Base-by-base conservation (phyloP, 1,140 invertebrate species). In the Neoseiulus cucumeris region DNA sequence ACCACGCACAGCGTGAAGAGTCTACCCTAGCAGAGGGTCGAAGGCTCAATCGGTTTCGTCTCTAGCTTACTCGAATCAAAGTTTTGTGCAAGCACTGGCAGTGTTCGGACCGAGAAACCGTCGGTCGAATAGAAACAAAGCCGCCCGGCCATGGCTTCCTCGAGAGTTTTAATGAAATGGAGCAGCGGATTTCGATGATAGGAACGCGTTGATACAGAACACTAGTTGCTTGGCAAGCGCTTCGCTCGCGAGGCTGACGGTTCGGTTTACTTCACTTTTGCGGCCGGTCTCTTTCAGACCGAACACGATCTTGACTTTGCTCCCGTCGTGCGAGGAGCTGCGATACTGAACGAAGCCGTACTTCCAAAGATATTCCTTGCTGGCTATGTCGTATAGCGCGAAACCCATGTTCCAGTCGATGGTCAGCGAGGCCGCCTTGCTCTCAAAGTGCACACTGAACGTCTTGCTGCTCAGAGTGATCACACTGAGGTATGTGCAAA, bases 331-430 rank as follows among this genome's bases (percentile, higher is more conserved):
- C 25, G 25, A 17, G 17, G 25, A 29, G 51, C 51, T 59, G 14
- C 51, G 51, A 25, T 59, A 59, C 51, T 59, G 51, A 17, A 25
- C 51, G 22, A 59, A 59, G 14, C 51, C 51, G 51, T 59, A 59
- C 22, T 59, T 59, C 51, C 51, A 59, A 17, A 59, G 51, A 20
- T 59, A 59, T 20, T 59, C 51, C 51, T 59, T 59, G 22, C 51
- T 59, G 25, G 51, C 51, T 2, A 59, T 59, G 33, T 59, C 51
- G 51, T 59, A 59, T 1, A 59, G 51, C 51, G 51, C 51, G 22
- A 59, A 59, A 12, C 51, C 51, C 51, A 59, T 59, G 22, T 59
- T 59, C 51, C 51, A 59, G 33, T 59, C 51, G 51, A 59, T 59
- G 22, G 51, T 59, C 33, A 59, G 22, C 51, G 51, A 59, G 1